Percentiles rank a stretch among this genome's conserved stretches.
Conservation (phyloP, 2,113 vertebrate genomes). For the Oreocharis arfaki region DNA sequence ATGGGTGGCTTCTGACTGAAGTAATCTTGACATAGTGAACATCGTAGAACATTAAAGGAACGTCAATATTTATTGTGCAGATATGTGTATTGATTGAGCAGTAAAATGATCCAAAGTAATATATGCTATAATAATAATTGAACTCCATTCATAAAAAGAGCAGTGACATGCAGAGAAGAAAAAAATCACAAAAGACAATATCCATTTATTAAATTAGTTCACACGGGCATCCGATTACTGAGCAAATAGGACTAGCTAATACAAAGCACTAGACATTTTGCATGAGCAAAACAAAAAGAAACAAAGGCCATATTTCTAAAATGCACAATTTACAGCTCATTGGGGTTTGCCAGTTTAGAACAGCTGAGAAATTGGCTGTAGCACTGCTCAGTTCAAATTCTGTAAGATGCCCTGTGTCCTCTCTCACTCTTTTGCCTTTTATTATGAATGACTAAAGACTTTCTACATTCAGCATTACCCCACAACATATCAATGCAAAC, state of each 20-base stretch:
- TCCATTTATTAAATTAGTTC: constrained; percentile 41
- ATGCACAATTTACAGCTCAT: not conserved
- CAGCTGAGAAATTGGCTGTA: not conserved
- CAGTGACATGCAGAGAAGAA: not conserved
- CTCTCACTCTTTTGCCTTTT: not conserved
- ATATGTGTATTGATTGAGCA: constrained; percentile 59
- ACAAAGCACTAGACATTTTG: not conserved
- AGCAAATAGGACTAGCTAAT: not conserved
- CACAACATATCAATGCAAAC: not conserved
- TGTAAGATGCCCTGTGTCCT: not conserved
- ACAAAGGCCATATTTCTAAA: not conserved
- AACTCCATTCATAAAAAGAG: constrained; percentile 56
- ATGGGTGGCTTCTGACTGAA: constrained; percentile 5
- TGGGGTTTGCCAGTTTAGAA: not conserved
- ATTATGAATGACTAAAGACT: not conserved
- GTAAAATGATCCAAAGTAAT: constrained; percentile 63
- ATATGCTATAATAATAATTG: constrained; percentile 62
- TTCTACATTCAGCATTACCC: not conserved
- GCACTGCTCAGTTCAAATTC: not conserved
- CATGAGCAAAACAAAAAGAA: not conserved
- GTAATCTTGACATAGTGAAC: not conserved
- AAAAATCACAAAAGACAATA: constrained; percentile 4
- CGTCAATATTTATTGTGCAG: constrained; percentile 70
- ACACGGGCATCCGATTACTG: not conserved
- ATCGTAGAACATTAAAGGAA: constrained; percentile 6